phyloP scores from a whole-genome alignment of 2,888 invertebrate genomes.

The Parnassius orleans region DNA sequence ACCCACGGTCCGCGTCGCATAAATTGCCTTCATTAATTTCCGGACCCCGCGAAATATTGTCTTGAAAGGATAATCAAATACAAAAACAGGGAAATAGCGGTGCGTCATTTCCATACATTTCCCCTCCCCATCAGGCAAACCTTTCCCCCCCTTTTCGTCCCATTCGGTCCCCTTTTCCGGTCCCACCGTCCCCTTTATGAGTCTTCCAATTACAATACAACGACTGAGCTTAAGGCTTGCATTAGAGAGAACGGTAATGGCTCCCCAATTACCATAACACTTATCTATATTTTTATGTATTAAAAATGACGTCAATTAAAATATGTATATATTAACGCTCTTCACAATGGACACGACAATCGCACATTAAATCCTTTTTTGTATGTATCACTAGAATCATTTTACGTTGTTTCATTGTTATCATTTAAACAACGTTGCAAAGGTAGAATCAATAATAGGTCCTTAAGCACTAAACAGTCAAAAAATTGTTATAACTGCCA shows the following conservation, averaged over 20 bases:
- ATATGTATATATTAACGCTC: no score
- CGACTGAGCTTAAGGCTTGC: slow-evolving; percentile 73
- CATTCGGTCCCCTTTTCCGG: slow-evolving; percentile 61
- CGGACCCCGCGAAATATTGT: slow-evolving; percentile 79
- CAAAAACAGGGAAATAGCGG: slow-evolving; percentile 80
- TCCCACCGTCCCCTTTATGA: slow-evolving; percentile 72
- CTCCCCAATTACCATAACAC: slow-evolving; percentile 43
- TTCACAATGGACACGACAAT: no score
- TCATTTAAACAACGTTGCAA: no score
- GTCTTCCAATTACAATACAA: slow-evolving; percentile 75
- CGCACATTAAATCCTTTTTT: no score
- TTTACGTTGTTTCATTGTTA: no score
- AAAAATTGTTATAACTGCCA: no score
- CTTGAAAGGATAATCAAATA: slow-evolving; percentile 82
- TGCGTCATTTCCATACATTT: slow-evolving; percentile 80
- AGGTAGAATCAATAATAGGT: no score
- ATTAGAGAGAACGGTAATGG: slow-evolving; percentile 53
- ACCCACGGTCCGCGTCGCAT: slow-evolving; percentile 73
- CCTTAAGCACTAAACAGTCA: no score
- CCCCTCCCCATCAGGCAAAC: slow-evolving; percentile 44
- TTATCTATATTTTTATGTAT: slow-evolving; percentile 25
- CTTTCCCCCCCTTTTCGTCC: slow-evolving; percentile 61
- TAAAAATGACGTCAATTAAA: not conserved
- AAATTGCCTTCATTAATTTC: slow-evolving; percentile 81
- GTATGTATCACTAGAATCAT: no score